phyloP scores from a whole-genome alignment of 2,113 vertebrate species.

The Apus apus region DNA sequence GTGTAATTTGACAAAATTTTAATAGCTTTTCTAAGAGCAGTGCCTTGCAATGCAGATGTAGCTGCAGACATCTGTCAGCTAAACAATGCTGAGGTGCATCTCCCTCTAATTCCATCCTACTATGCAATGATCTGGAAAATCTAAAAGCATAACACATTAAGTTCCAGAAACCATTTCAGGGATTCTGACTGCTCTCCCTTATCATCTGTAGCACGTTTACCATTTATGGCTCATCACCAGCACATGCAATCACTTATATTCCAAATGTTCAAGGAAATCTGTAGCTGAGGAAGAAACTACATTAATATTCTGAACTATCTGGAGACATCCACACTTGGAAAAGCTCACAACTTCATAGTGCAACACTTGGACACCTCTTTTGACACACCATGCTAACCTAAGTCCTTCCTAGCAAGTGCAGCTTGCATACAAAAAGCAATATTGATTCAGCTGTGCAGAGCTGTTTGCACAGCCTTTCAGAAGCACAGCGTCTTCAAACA shows the following conservation, averaged over 20 bases:
- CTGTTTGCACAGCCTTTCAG: slow-evolving; percentile 25
- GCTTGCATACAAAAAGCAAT: slow-evolving; percentile 26
- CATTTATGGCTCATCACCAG: slow-evolving; percentile 40
- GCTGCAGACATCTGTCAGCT: slow-evolving; percentile 39
- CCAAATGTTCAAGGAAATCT: not conserved
- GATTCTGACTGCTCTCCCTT: slow-evolving; percentile 35
- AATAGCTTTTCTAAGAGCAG: not conserved
- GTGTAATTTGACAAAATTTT: not conserved
- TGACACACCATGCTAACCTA: not conserved
- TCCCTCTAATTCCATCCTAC: slow-evolving; percentile 9
- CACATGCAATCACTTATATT: slow-evolving; percentile 12
- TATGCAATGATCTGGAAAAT: slow-evolving; percentile 34
- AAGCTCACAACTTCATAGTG: not conserved
- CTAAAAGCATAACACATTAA: slow-evolving; percentile 6
- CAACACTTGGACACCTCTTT: not conserved
- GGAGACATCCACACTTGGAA: not conserved
- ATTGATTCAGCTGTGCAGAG: slow-evolving; percentile 40
- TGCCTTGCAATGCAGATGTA: not conserved
- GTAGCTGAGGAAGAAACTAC: not conserved
- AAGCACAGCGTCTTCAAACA: not conserved
- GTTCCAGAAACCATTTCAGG: slow-evolving; percentile 38
- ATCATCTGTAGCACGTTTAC: slow-evolving; percentile 58
- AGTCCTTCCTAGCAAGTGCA: slow-evolving; percentile 10
- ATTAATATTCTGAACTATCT: slow-evolving; percentile 45
- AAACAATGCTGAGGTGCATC: slow-evolving; percentile 24